Conservation (phyloP, 2,113 vertebrate genomes). For the Halichoerus grypus region DNA sequence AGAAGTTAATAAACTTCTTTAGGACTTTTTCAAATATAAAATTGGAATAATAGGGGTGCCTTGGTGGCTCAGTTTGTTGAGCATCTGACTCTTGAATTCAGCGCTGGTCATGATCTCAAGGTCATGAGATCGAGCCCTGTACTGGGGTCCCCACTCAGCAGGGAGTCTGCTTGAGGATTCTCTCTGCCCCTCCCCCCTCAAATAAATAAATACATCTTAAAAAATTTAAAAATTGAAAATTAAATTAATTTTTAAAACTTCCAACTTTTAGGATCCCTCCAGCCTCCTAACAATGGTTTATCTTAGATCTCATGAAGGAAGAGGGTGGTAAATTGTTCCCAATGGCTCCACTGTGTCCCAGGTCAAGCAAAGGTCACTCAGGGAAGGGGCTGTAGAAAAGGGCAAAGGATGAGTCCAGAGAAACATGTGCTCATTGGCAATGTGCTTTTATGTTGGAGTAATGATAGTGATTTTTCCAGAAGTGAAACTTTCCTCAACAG, state of each 20-base stretch:
- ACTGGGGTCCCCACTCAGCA: background rate
- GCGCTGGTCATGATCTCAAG: background rate
- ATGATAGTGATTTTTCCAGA: conserved; percentile 61
- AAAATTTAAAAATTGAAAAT: background rate
- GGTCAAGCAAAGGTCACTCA: background rate
- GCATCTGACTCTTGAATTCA: background rate
- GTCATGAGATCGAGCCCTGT: background rate
- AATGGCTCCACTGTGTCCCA: background rate
- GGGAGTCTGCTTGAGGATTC: background rate
- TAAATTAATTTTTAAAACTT: background rate
- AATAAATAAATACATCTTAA: background rate
- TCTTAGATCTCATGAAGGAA: background rate
- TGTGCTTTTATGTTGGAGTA: background rate
- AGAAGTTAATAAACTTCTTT: background rate
- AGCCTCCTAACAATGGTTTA: background rate
- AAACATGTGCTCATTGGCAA: background rate
- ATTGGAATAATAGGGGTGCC: background rate
- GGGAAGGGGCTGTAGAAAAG: accelerated
- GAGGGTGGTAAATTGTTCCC: accelerated
- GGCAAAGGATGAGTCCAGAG: background rate
- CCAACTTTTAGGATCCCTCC: no score
- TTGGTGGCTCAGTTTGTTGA: background rate
- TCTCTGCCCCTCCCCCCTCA: background rate
- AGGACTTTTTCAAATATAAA: background rate
- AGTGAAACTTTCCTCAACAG: background rate